Evolutionary conservation across 1,140 invertebrate genomes (phyloP).

Genomic region (Conus ventricosus): DNA sequence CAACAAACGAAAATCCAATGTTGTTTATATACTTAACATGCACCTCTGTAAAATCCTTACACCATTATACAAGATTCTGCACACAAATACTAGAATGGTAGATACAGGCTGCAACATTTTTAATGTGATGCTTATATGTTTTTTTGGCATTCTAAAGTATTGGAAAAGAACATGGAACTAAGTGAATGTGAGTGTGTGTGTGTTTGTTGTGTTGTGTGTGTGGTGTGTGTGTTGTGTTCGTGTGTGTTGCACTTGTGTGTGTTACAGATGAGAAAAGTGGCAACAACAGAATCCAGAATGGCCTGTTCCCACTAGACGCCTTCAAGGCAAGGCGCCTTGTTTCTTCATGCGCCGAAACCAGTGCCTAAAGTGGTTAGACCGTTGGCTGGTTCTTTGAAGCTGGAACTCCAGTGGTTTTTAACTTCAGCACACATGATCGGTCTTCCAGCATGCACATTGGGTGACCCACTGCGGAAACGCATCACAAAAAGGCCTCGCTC

Average conservation of each 20-base stretch:
- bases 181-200: not conserved
- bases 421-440: not conserved
- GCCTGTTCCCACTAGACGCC: not conserved
- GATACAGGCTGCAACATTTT: no score
- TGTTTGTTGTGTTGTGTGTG: slow-evolving; percentile 15
- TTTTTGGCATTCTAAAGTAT: no score
- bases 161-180: no score
- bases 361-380: not conserved
- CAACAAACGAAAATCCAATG: no score
- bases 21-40: no score
- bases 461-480: not conserved
- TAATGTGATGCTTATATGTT: no score
- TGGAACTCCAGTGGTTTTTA: not conserved
- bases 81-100: no score
- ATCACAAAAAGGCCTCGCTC: slow-evolving; percentile 17
- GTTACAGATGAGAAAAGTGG: not conserved
- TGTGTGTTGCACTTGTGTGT: not conserved
- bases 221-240: slow-evolving; percentile 15
- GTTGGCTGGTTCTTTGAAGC: not conserved
- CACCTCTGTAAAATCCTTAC: no score
- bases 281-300: not conserved
- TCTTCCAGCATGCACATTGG: not conserved
- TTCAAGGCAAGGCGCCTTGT: not conserved
- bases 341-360: not conserved
- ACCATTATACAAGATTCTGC: no score